A percentile compares a stretch with the other conserved stretches of the same genome.
phyloP scores from a whole-genome alignment of 2,888 invertebrate genomes.

The Phyllotreta striolata region DNA sequence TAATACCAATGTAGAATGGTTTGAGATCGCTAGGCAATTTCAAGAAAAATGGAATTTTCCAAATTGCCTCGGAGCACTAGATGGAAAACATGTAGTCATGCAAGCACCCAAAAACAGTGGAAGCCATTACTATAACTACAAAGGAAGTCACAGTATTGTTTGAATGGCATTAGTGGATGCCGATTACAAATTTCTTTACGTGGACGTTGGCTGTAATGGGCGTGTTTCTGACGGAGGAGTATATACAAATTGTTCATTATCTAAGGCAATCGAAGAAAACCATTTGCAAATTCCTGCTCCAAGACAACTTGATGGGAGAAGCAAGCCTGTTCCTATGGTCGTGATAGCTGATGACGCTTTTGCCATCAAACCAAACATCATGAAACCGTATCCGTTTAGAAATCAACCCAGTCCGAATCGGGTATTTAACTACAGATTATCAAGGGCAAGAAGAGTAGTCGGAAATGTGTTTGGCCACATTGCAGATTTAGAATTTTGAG shows the following conservation, averaged over 20 bases:
- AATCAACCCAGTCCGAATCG: conserved; percentile 17
- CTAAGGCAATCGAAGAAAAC: conserved; percentile 31
- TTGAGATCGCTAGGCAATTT: conserved; percentile 35
- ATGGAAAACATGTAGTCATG: conserved; percentile 47
- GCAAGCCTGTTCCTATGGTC: conserved; percentile 38
- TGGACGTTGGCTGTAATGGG: conserved; percentile 37
- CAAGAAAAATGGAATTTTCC: conserved; percentile 45
- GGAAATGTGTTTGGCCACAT: too few species aligned
- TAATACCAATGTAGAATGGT: neutral
- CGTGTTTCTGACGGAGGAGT: conserved; percentile 39
- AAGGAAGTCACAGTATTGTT: neutral
- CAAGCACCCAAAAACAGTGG: conserved; percentile 37
- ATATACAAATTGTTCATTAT: conserved; percentile 37
- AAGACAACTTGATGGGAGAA: conserved; percentile 31
- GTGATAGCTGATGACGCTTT: conserved; percentile 47
- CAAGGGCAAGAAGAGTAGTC: conserved; percentile 17
- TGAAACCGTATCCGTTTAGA: conserved; percentile 32
- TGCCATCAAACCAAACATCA: conserved; percentile 39
- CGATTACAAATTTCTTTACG: conserved; percentile 40
- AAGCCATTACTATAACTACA: conserved; percentile 36
- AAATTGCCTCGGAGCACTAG: conserved; percentile 43
- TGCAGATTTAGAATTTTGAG: too few species aligned
- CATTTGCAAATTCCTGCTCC: conserved; percentile 38
- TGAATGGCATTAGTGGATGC: conserved; percentile 48
- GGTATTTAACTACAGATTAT: conserved; percentile 22